phyloP scores from a whole-genome alignment of 2,113 vertebrate species.

The Gallinago undulata region DNA sequence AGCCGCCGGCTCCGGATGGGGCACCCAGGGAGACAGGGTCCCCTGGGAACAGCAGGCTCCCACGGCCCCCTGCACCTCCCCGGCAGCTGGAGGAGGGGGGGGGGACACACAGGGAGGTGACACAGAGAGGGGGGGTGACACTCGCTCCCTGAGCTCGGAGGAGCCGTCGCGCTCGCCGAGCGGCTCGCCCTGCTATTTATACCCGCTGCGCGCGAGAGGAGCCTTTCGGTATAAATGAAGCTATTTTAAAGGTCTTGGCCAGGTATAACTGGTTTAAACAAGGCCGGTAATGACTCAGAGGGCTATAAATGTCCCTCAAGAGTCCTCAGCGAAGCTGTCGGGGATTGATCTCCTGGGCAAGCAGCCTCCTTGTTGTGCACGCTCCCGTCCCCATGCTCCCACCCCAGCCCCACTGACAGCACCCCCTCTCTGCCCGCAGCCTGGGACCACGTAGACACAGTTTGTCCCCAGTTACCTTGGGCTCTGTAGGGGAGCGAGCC shows the following conservation, averaged over 20 bases:
- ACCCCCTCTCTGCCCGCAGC: rapidly evolving
- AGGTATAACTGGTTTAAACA: conserved; percentile 67
- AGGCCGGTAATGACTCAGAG: conserved; percentile 59
- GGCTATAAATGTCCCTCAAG: conserved; percentile 59
- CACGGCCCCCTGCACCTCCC: background rate
- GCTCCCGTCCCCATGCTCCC: rapidly evolving
- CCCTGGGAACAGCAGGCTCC: background rate
- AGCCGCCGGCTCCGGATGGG: rapidly evolving
- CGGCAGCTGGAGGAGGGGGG: too few relatives aligned
- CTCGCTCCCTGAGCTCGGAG: background rate
- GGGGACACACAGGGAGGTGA: rapidly evolving
- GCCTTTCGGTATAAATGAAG: conserved; percentile 54
- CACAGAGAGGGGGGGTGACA: background rate
- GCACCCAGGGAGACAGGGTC: background rate
- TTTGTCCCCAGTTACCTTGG: rapidly evolving
- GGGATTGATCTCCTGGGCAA: background rate
- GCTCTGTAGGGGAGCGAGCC: background rate
- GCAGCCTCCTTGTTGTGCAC: rapidly evolving
- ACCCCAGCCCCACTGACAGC: background rate
- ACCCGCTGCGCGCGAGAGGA: background rate
- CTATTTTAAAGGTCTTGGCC: conserved; percentile 70
- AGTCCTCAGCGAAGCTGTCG: background rate
- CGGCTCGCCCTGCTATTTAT: conserved; percentile 45
- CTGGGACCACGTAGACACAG: rapidly evolving
- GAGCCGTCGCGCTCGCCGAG: background rate